Conservation (phyloP, 2,797 vertebrate genomes). For the Momotus momota region DNA sequence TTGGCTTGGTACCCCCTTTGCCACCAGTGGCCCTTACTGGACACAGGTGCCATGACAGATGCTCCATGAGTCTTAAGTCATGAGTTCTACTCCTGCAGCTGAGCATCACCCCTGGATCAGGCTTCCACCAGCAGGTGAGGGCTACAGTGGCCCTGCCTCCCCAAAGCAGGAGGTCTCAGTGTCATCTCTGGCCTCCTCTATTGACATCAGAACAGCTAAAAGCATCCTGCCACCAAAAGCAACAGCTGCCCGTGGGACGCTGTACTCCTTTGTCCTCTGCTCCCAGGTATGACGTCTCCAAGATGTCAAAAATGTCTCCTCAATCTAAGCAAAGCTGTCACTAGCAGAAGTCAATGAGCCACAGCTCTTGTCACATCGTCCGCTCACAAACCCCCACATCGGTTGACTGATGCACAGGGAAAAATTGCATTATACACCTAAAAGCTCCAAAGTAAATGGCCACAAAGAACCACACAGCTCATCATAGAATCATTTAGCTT, state of each 20-base stretch:
- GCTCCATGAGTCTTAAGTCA: rapidly evolving
- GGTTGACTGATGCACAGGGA: background rate
- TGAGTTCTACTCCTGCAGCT: background rate
- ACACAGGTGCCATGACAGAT: background rate
- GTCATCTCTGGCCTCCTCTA: background rate
- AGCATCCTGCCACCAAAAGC: background rate
- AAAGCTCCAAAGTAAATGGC: background rate
- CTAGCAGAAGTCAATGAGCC: background rate
- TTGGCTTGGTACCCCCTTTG: background rate
- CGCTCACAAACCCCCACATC: background rate
- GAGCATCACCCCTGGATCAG: background rate
- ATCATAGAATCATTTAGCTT: background rate
- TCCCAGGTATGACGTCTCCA: background rate
- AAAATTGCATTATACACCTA: background rate
- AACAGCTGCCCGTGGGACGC: background rate
- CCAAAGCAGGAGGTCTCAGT: background rate
- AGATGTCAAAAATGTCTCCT: background rate
- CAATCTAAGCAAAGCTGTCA: background rate
- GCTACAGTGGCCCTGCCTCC: background rate
- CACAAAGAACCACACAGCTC: background rate
- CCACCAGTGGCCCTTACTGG: background rate
- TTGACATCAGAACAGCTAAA: background rate
- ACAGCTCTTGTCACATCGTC: background rate
- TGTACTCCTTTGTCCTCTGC: background rate
- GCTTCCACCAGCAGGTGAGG: background rate